Base-by-base conservation (phyloP, 2,797 vertebrate genomes). In the Sebastes trivittatus region DNA sequence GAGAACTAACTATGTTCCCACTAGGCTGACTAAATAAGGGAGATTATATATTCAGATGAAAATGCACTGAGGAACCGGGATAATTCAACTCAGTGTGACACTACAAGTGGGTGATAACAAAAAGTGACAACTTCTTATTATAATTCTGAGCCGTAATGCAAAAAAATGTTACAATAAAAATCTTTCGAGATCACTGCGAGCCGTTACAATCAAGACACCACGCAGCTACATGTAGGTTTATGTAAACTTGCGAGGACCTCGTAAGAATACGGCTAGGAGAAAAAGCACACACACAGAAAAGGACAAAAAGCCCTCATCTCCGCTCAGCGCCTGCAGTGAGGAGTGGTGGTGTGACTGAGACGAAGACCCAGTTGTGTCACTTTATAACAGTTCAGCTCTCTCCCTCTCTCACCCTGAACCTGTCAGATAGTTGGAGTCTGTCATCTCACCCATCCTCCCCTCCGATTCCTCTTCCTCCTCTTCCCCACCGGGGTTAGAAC, bases 311-410 rank as follows among this genome's bases (percentile, higher is more conserved):
- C 87, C 89, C 88, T 91, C 77, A 62, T 91, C 86, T 88, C 77
- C 89, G 93, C 96, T 95, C 94, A 93, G 95, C 94, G 95, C 96
- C 95, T 95, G 93, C 94, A 93, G 82, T 92, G 94, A 95, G 92
- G 92, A 94, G 93, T 94, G 90, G 93, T 92, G 90, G 91, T 92
- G 92, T 93, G 93, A 94, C 91, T 93, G 91, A 94, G 94, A 95
- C 95, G 87, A 95, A 94, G 94, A 93, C 96, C 97, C 96, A 98
- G 96, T 97, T 98, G 97, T 97, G 97, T 97, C 98, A 97, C 95
- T 97, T 97, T 96, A 94, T 93, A 97, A 95, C 96, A 92, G 96
- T 96, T 96, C 97, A 96, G 95, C 96, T 95, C 96, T 96, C 96
- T 93, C 91, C 94, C 95, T 95, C 85, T 87, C 82, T 79, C 96